These are phyloP conservation scores for Dufourea novaeangliae DNA, from an alignment of 1,140 invertebrate species.

Conservation along the genomic window DNA sequence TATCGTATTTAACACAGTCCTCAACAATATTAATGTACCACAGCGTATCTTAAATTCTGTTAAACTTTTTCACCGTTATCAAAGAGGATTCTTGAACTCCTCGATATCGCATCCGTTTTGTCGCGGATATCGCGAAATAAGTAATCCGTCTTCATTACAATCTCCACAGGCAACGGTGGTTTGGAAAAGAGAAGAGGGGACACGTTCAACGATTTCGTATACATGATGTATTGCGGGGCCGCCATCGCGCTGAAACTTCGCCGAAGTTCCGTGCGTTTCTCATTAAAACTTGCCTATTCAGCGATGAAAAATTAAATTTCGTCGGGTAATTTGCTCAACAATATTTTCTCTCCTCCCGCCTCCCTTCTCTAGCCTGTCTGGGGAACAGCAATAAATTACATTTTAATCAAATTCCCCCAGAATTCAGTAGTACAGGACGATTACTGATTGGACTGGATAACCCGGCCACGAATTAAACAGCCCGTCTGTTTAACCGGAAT, in stretches of 20 bases:
- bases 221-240: not conserved
- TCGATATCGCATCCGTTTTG: not conserved
- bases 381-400: constrained; percentile 14
- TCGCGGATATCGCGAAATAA: not conserved
- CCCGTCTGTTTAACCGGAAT: constrained; percentile 14
- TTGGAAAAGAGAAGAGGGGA: not conserved
- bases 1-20: too few relatives aligned
- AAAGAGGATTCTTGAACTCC: not conserved
- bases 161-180: not conserved
- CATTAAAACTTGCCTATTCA: constrained; percentile 43
- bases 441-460: constrained; percentile 2
- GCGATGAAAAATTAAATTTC: constrained; percentile 41
- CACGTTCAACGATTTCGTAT: constrained; percentile 7
- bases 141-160: constrained; percentile 5
- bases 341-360: not conserved
- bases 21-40: not conserved
- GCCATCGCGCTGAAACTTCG: not conserved
- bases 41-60: not conserved
- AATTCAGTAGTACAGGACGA: not conserved
- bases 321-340: constrained; percentile 12
- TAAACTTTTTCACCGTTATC: not conserved
- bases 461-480: constrained; percentile 12
- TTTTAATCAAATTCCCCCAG: not conserved
- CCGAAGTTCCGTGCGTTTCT: constrained; percentile 13
- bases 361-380: too few relatives aligned